Evolutionary conservation across 1,140 invertebrate species (phyloP).

Genomic region (Hypsibius dujardini): DNA sequence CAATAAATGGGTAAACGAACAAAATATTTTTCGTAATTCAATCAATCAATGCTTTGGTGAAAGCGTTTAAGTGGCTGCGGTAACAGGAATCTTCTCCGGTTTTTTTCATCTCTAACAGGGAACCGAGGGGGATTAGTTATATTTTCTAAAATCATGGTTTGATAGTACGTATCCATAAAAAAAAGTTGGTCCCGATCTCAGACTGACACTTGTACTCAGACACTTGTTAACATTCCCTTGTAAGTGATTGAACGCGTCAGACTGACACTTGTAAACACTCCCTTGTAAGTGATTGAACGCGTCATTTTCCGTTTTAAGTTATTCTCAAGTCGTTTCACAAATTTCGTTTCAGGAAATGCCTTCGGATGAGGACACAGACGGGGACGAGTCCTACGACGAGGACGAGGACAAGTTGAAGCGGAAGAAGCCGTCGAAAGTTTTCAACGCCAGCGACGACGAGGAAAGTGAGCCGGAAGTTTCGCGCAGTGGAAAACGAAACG

Average conservation of each 20-base stretch:
- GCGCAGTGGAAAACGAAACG: too few relatives aligned
- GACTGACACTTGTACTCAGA: too few relatives aligned
- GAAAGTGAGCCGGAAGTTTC: background rate
- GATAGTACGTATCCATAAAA: too few relatives aligned
- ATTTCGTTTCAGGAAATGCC: background rate
- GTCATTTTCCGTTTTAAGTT: background rate
- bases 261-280: background rate
- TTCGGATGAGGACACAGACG: background rate
- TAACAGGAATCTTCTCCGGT: too few relatives aligned
- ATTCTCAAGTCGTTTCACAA: background rate
- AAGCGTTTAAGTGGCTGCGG: too few relatives aligned
- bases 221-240: background rate
- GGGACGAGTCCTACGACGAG: background rate
- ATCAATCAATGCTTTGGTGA: too few relatives aligned
- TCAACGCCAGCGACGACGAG: background rate
- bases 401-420: constrained; percentile 3
- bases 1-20: too few relatives aligned
- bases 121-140: too few relatives aligned
- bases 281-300: background rate
- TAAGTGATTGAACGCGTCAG: background rate
- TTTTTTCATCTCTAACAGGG: too few relatives aligned
- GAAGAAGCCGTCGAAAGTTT: background rate
- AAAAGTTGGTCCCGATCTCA: too few relatives aligned
- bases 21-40: too few relatives aligned
- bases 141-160: too few relatives aligned